Evolutionary conservation across 1,140 invertebrate species (phyloP).

Genomic region (Phocides pigmalion): DNA sequence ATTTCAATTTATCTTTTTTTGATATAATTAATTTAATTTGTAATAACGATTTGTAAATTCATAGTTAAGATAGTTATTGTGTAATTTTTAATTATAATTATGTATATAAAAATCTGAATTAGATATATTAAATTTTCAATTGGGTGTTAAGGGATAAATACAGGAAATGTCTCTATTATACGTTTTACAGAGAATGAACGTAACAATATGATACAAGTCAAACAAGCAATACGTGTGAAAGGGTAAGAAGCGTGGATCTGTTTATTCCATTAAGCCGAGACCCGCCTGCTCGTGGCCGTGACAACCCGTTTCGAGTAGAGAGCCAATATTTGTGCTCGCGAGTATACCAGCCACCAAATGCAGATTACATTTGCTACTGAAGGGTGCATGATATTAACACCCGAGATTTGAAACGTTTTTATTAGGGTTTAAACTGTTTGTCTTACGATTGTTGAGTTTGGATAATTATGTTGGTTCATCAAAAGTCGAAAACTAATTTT

Average conservation of each 20-base stretch:
- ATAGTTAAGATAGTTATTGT: no score
- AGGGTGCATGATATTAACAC: conserved; percentile 66
- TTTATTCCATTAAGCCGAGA: conserved; percentile 77
- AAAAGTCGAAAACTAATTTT: background rate
- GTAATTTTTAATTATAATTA: no score
- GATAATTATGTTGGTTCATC: background rate
- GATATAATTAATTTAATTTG: no score
- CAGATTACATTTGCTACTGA: conserved; percentile 66
- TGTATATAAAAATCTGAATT: no score
- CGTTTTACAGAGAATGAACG: background rate
- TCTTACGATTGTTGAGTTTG: background rate
- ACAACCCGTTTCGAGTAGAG: conserved; percentile 69
- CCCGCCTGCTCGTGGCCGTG: conserved; percentile 54
- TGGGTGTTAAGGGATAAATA: no score
- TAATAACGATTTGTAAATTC: no score
- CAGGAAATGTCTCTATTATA: no score
- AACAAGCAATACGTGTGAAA: conserved; percentile 29
- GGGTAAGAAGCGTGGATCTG: conserved; percentile 39
- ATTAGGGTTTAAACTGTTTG: conserved; percentile 13
- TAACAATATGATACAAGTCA: conserved; percentile 25
- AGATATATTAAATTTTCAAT: no score
- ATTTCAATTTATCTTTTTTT: no score
- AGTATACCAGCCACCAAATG: conserved; percentile 63
- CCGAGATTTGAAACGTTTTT: conserved; percentile 9
- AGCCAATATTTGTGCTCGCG: conserved; percentile 71